Conservation (phyloP, 2,888 invertebrate species). For the Noctua janthe region DNA sequence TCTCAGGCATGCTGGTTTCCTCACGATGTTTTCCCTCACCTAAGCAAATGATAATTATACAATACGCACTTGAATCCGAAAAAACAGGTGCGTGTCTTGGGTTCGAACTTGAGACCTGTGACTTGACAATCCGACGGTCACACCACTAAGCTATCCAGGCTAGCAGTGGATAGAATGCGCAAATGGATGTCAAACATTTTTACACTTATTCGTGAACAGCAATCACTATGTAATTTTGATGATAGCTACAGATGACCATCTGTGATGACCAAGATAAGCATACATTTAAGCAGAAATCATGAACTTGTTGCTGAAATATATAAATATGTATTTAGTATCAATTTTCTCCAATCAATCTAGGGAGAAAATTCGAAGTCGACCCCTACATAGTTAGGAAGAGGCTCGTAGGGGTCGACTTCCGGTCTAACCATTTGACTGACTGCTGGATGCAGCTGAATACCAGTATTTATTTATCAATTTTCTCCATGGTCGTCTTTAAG, state of each 20-base stretch:
- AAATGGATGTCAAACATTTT: background rate
- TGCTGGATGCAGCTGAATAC: background rate
- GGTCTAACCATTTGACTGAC: background rate
- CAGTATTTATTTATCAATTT: background rate
- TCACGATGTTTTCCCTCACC: no score
- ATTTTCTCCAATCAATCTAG: background rate
- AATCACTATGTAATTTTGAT: background rate
- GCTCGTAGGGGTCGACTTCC: background rate
- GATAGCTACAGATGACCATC: background rate
- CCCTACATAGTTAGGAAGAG: no score
- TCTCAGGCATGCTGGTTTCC: no score
- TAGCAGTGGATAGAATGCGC: background rate
- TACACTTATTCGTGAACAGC: background rate
- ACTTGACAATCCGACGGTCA: no score
- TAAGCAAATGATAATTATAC: no score
- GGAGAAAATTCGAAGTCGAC: no score
- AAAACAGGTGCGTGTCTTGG: no score
- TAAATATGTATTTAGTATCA: background rate
- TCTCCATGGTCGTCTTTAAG: background rate
- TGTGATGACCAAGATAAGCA: background rate
- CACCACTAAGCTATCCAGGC: no score
- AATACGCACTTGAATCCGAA: no score
- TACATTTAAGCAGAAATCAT: background rate
- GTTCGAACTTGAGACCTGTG: no score
- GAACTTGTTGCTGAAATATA: background rate